Evolutionary conservation across 1,140 invertebrate genomes (phyloP), one percentile per base, ranked within the genome.

Genomic region (Trichonephila clavipes): DNA sequence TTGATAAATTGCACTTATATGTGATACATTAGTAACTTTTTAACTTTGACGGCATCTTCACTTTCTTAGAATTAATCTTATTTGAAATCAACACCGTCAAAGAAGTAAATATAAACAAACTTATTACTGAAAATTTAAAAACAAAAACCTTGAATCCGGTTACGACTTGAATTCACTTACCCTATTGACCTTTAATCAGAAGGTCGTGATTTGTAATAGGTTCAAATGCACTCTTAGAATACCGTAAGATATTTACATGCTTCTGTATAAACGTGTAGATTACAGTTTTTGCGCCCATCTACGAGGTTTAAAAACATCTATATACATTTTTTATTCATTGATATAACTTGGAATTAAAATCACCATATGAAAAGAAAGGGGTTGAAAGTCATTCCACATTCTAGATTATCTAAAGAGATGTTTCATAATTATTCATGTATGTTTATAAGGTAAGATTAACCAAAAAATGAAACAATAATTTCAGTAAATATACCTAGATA

Each of bases 141-240:
- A 51, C 18, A 77, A 34, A 77, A 77, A 77, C 34, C 72, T 77
- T 77, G 72, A 40, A 40, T 77, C 28, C 72, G 72, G 72, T 40
- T 77, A 34, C 28, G 18, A 28, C 72, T 77, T 24, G 66, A 69
- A 69, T 69, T 69, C 66, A 28, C 24, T n/a, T 77, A 18, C 72
- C 72, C 28, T 34, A 18, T 77, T 77, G 72, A 77, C 72, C 72
- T 40, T 18, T 77, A 77, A 77, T 77, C 72, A 77, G 72, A 77
- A 77, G 72, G 72, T 77, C 72, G 28, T 77, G 28, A 77, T 77
- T 34, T 77, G 28, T 18, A 77, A 77, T 77, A 34, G 24, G 72
- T 77, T 77, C 28, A 77, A 77, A 77, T 18, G 14, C 18, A 77
- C 21, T 18, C 28, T 77, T 77, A 28, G 18, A 77, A 40, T 77